phyloP scores from a whole-genome alignment of 1,140 invertebrate genomes.

The Neomicropteryx cornuta region DNA sequence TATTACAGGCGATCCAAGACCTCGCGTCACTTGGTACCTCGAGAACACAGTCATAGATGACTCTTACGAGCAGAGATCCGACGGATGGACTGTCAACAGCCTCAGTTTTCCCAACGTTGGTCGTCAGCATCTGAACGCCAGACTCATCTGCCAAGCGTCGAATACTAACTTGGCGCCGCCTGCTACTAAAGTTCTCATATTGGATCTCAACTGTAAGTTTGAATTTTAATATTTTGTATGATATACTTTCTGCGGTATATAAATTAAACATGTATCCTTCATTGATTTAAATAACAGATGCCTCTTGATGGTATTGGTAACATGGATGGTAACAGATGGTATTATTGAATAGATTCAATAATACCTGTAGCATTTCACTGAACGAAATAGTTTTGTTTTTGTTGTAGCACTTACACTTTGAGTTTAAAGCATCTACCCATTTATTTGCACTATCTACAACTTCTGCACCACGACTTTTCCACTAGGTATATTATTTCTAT shows the following conservation, averaged over 20 bases:
- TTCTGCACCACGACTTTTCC: no score
- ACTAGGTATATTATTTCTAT: no score
- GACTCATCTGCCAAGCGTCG: conserved; percentile 72
- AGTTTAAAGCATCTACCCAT: no score
- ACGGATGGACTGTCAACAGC: conserved; percentile 65
- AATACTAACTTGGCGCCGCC: conserved; percentile 74
- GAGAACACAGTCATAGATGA: conserved; percentile 75
- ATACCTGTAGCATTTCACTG: no score
- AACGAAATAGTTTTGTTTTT: no score
- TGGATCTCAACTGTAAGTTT: conserved; percentile 80
- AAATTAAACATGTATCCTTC: neutral
- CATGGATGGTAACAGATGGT: no score
- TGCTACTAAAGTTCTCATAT: conserved; percentile 58
- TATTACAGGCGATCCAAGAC: conserved; percentile 58
- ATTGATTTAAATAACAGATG: neutral
- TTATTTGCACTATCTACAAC: no score
- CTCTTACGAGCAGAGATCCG: conserved; percentile 55
- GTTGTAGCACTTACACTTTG: no score
- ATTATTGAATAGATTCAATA: no score
- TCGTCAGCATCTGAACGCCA: conserved; percentile 63
- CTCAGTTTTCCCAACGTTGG: conserved; percentile 63
- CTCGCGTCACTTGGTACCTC: conserved; percentile 72
- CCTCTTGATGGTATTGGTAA: no score
- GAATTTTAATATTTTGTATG: no score
- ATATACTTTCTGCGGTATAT: neutral